These are phyloP conservation scores for Hydropotes inermis DNA, from an alignment of 2,113 vertebrate genomes.

Conservation along the genomic window DNA sequence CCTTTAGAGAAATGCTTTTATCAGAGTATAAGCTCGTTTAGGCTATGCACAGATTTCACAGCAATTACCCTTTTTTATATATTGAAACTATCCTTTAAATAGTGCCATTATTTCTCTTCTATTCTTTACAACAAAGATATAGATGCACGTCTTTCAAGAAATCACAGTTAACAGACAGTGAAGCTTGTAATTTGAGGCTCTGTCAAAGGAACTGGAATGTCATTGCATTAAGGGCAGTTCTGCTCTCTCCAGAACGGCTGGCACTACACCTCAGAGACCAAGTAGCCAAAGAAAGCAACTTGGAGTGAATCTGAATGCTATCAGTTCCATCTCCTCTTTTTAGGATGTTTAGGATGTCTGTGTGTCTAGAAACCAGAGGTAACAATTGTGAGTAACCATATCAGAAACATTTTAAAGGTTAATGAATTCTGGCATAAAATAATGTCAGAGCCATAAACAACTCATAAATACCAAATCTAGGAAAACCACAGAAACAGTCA, in stretches of 20 bases:
- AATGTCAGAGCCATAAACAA: slow-evolving; percentile 65
- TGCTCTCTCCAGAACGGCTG: neutral
- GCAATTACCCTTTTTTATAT: neutral
- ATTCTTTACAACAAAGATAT: slow-evolving; percentile 38
- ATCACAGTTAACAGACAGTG: slow-evolving; percentile 77
- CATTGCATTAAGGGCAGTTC: slow-evolving; percentile 1
- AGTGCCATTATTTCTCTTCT: slow-evolving; percentile 41
- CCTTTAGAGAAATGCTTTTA: slow-evolving; percentile 43
- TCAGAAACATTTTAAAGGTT: slow-evolving; percentile 73
- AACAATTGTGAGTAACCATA: slow-evolving; percentile 18
- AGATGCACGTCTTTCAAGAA: slow-evolving; percentile 66
- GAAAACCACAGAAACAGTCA: slow-evolving; percentile 53
- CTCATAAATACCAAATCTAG: slow-evolving; percentile 62
- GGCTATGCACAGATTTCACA: neutral
- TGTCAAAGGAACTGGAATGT: slow-evolving; percentile 29
- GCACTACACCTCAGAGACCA: neutral
- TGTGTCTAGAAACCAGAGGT: slow-evolving; percentile 48
- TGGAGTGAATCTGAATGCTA: slow-evolving; percentile 21
- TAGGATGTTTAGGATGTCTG: slow-evolving; percentile 26
- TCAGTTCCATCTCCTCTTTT: slow-evolving; percentile 30
- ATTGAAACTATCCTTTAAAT: slow-evolving; percentile 54
- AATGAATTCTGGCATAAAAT: slow-evolving; percentile 75
- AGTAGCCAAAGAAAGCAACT: neutral
- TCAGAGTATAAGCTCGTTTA: neutral
- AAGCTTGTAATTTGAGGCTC: slow-evolving; percentile 79